phyloP scores from a whole-genome alignment of 2,888 invertebrate species.

The Nycteola revayana region DNA sequence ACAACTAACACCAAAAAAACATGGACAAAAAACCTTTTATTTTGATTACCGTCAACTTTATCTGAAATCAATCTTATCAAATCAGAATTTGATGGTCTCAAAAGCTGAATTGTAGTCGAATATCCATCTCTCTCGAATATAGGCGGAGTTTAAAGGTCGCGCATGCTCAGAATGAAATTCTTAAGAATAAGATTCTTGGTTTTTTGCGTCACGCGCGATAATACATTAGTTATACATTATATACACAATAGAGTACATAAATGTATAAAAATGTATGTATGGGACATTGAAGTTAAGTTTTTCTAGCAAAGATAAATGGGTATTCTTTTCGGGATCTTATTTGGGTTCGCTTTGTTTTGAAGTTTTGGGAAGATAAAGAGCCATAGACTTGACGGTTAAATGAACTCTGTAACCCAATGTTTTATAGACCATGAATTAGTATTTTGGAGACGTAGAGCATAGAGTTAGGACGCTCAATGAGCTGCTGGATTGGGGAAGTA shows the following conservation, averaged over 20 bases:
- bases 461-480: too few species aligned
- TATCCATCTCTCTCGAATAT: slow-evolving; percentile 57
- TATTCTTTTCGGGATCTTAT: not conserved
- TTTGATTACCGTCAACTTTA: slow-evolving; percentile 53
- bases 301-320: too few species aligned
- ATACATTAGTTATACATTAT: slow-evolving; percentile 51
- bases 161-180: slow-evolving; percentile 64
- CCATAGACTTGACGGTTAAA: too few species aligned
- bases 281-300: too few species aligned
- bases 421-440: too few species aligned
- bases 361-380: too few species aligned
- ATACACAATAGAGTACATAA: too few species aligned
- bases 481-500: too few species aligned
- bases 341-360: too few species aligned
- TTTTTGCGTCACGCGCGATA: slow-evolving; percentile 55
- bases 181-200: slow-evolving; percentile 72
- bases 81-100: slow-evolving; percentile 45
- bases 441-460: too few species aligned
- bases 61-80: slow-evolving; percentile 63
- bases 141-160: slow-evolving; percentile 63
- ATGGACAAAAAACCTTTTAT: slow-evolving; percentile 40
- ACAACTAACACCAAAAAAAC: slow-evolving; percentile 1
- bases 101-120: slow-evolving; percentile 44
- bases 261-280: too few species aligned
- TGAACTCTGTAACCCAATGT: too few species aligned